phyloP scores from a whole-genome alignment of 1,140 invertebrate genomes.

The Apis florea region DNA sequence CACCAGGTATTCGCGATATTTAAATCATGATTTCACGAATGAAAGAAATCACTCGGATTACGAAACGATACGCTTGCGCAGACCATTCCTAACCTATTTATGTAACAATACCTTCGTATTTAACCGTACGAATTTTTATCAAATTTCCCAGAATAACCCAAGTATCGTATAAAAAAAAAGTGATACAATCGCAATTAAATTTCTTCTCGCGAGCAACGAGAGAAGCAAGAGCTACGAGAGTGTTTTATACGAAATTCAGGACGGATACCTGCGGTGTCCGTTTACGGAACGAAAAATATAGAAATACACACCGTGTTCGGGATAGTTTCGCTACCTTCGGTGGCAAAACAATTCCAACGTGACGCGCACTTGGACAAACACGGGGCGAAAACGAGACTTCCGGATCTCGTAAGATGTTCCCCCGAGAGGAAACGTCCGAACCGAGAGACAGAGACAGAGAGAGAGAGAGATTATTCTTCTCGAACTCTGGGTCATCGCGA shows the following conservation, averaged over 20 bases:
- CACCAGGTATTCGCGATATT: not conserved
- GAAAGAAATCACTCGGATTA: not conserved
- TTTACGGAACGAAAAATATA: no score
- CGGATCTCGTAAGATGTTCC: slow-evolving; percentile 35
- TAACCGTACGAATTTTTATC: no score
- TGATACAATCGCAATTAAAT: no score
- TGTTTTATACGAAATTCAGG: no score
- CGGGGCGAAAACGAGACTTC: slow-evolving; percentile 65
- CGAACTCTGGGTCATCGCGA: not conserved
- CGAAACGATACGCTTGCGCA: not conserved
- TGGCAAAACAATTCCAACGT: slow-evolving; percentile 66
- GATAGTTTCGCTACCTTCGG: no score
- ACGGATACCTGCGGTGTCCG: slow-evolving; percentile 31
- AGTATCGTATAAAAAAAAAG: no score
- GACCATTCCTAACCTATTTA: not conserved
- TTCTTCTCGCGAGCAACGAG: no score
- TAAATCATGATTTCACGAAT: slow-evolving; percentile 4
- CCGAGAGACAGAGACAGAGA: no score
- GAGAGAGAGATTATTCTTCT: slow-evolving; percentile 20
- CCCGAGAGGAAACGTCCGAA: slow-evolving; percentile 26
- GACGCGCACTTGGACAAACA: slow-evolving; percentile 69
- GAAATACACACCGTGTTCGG: no score
- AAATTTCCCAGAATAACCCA: no score
- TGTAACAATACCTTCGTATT: no score
- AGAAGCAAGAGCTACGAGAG: no score